Evolutionary conservation across 2,888 invertebrate species (phyloP).

Genomic region (Atethmia centrago): DNA sequence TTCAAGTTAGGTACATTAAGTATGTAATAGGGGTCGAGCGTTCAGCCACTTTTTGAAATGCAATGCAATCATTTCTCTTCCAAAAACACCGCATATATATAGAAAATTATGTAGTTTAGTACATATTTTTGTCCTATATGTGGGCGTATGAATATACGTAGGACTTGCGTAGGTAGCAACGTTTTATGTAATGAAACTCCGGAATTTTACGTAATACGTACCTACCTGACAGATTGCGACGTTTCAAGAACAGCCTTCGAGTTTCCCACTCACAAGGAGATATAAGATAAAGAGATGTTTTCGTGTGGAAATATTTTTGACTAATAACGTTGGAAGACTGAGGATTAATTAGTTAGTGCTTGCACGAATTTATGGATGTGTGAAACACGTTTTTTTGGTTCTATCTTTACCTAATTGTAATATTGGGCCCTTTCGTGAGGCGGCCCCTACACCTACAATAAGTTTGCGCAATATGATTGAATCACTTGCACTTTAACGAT

Average conservation of each 20-base stretch:
- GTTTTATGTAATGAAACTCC: constrained; percentile 38
- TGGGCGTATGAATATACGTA: constrained; percentile 38
- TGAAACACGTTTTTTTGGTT: no score
- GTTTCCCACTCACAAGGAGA: constrained; percentile 15
- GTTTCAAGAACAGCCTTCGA: constrained; percentile 32
- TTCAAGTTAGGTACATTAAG: no score
- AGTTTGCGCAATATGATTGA: no score
- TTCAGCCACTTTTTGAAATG: no score
- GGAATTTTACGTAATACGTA: constrained; percentile 47
- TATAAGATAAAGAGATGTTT: constrained; percentile 17
- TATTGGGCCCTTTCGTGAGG: no score
- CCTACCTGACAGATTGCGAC: constrained; percentile 23
- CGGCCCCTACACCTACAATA: no score
- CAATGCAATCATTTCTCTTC: no score
- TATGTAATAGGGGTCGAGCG: no score
- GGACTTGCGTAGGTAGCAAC: constrained; percentile 39
- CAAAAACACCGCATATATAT: background rate
- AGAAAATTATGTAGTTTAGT: background rate
- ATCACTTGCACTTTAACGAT: no score
- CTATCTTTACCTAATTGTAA: background rate
- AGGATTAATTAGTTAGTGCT: background rate
- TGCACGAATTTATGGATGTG: background rate
- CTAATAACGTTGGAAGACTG: background rate
- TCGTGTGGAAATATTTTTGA: constrained; percentile 34
- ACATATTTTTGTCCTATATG: constrained; percentile 3